phyloP scores from a whole-genome alignment of 2,888 invertebrate species.

The Leptopilina drosophilae region DNA sequence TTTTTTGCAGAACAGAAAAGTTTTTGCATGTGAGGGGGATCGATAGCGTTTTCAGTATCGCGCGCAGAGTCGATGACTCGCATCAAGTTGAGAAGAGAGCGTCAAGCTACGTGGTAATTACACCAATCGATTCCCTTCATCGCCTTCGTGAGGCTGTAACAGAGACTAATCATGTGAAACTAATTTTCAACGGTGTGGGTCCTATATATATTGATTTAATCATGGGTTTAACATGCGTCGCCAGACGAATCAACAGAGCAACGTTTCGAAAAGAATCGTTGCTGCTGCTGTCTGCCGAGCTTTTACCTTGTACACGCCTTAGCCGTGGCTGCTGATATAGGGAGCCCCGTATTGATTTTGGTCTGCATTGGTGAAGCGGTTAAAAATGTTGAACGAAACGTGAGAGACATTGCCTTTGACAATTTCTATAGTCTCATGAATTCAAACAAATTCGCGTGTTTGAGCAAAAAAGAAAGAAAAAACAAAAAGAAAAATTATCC shows the following conservation, averaged over 20 bases:
- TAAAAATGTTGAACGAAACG: conserved; percentile 52
- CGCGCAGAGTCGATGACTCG: conserved; percentile 40
- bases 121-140: conserved; percentile 34
- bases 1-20: conserved; percentile 20
- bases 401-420: conserved; percentile 29
- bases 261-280: conserved; percentile 29
- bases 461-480: background rate
- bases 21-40: conserved; percentile 18
- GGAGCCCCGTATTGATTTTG: conserved; percentile 61
- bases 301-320: conserved; percentile 49
- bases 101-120: conserved; percentile 32
- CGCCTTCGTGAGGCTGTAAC: conserved; percentile 38
- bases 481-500: background rate
- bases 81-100: conserved; percentile 33
- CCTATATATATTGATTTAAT: conserved; percentile 29
- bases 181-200: conserved; percentile 26
- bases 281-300: conserved; percentile 39
- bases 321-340: conserved; percentile 55
- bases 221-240: conserved; percentile 32
- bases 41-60: conserved; percentile 37
- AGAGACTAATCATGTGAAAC: conserved; percentile 32
- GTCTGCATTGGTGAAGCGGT: conserved; percentile 59
- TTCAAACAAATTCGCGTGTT: conserved; percentile 2
- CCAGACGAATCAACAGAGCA: conserved; percentile 38
- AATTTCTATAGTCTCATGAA: conserved; percentile 16